Percentiles rank a stretch among this genome's conserved stretches.
Conservation (phyloP, 2,888 invertebrate genomes). For the Nesidiocoris tenuis region DNA sequence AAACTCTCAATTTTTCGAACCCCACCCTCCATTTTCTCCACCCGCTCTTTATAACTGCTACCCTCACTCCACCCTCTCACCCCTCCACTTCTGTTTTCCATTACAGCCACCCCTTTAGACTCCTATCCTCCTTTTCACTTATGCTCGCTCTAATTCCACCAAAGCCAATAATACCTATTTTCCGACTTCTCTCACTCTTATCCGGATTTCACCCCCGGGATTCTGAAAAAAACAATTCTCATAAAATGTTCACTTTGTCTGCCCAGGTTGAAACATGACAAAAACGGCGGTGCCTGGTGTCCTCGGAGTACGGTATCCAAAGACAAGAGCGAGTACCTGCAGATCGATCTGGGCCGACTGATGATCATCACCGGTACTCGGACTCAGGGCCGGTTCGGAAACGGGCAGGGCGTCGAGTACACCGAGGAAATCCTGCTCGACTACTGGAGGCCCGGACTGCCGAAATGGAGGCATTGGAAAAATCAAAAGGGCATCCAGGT, state of each 20-base stretch:
- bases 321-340: slow-evolving; percentile 75
- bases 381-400: slow-evolving; percentile 87
- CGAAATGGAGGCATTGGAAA: slow-evolving; percentile 75
- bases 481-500: slow-evolving; percentile 76
- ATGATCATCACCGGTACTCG: slow-evolving; percentile 80
- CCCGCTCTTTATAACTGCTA: too few relatives aligned
- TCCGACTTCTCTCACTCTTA: too few relatives aligned
- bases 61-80: too few relatives aligned
- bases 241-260: neutral
- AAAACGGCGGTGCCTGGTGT: slow-evolving; percentile 90
- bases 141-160: too few relatives aligned
- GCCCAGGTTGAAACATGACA: slow-evolving; percentile 76
- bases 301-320: slow-evolving; percentile 76
- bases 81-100: too few relatives aligned
- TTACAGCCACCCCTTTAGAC: too few relatives aligned
- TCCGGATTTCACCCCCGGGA: too few relatives aligned
- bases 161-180: too few relatives aligned
- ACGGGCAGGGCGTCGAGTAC: slow-evolving; percentile 85
- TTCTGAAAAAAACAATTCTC: too few relatives aligned
- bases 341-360: slow-evolving; percentile 71
- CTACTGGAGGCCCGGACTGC: slow-evolving; percentile 70
- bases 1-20: too few relatives aligned
- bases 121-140: too few relatives aligned
- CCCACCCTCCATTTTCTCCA: too few relatives aligned
- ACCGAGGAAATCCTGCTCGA: slow-evolving; percentile 80